phyloP scores from a whole-genome alignment of 2,888 invertebrate genomes.

The Drosophila picticornis region DNA sequence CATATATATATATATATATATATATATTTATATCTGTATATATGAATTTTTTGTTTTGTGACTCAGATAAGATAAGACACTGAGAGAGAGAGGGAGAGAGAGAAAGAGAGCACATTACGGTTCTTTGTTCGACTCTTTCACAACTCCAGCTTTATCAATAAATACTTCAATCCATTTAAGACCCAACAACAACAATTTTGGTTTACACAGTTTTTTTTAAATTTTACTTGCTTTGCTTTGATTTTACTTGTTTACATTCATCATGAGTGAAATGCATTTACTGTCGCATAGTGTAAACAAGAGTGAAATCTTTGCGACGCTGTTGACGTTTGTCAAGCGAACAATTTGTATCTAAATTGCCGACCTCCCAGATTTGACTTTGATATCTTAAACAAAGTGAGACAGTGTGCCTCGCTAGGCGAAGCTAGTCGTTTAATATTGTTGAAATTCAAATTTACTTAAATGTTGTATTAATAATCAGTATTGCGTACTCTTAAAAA shows the following conservation, averaged over 20 bases:
- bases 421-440: neutral
- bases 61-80: conserved; percentile 72
- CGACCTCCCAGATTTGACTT: neutral
- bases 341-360: neutral
- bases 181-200: conserved; percentile 5
- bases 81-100: conserved; percentile 5
- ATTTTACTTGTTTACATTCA: conserved; percentile 27
- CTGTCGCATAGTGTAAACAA: neutral
- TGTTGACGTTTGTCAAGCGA: neutral
- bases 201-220: conserved; percentile 8
- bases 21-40: conserved; percentile 2
- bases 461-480: neutral
- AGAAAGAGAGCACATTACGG: neutral
- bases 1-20: neutral
- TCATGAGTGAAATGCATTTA: conserved; percentile 42
- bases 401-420: neutral
- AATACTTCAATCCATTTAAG: conserved; percentile 41
- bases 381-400: neutral
- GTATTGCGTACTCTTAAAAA: neutral
- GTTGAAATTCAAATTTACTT: no score
- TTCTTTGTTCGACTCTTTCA: conserved; percentile 32
- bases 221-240: conserved; percentile 38
- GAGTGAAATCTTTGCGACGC: neutral
- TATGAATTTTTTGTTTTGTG: conserved; percentile 38
- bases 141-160: conserved; percentile 62